Percentiles rank a stretch among this genome's conserved stretches.
These are phyloP conservation scores for Myotis yumanensis DNA, from an alignment of 2,113 vertebrate genomes.

Conservation along the genomic window DNA sequence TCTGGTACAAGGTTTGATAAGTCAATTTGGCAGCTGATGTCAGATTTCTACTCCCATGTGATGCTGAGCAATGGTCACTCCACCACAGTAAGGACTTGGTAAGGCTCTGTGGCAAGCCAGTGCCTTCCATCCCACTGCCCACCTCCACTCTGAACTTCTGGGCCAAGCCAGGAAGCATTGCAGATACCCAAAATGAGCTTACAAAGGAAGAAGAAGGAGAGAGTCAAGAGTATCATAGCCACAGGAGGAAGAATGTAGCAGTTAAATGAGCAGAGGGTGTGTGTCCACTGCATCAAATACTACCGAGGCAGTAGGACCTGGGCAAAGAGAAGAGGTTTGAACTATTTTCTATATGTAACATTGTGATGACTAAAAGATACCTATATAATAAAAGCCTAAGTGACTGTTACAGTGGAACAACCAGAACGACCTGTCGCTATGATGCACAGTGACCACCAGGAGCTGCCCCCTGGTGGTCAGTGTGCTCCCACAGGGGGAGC, in stretches of 20 bases:
- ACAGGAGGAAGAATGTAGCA: not conserved
- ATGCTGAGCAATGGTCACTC: not conserved
- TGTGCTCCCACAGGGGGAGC: too few species aligned
- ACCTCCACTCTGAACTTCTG: not conserved
- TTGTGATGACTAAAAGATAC: not conserved
- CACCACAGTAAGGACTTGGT: not conserved
- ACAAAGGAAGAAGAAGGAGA: not conserved
- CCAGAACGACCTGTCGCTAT: too few species aligned
- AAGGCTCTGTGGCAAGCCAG: not conserved
- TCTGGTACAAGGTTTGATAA: not conserved
- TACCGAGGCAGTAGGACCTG: not conserved
- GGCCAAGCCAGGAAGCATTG: not conserved
- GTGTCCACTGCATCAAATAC: not conserved
- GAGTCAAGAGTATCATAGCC: not conserved
- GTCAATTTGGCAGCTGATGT: not conserved
- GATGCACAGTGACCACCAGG: too few species aligned
- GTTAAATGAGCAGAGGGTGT: not conserved
- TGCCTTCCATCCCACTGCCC: not conserved
- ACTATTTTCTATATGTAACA: not conserved
- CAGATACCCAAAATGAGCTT: not conserved
- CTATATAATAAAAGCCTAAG: too few species aligned
- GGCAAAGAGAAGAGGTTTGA: not conserved
- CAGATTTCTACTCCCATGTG: not conserved
- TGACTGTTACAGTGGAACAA: too few species aligned
- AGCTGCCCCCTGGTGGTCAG: too few species aligned